Base-by-base conservation (phyloP, 2,797 vertebrate species). In the Rhinatrema bivittatum region DNA sequence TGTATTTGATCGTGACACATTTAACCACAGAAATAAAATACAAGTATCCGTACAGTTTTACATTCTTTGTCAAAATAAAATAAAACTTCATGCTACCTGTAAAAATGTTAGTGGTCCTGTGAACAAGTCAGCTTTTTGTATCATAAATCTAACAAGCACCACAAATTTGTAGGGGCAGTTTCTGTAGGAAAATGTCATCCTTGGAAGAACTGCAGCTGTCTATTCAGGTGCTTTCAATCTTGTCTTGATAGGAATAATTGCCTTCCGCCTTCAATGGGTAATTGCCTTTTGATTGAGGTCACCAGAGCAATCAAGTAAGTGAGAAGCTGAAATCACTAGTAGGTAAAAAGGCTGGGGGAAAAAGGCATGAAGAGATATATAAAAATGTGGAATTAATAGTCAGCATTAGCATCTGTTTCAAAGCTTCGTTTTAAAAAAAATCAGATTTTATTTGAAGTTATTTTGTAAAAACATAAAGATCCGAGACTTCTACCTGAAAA, bases 221-320 rank as follows among this genome's bases (percentile, higher is more conserved):
- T 82, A 56, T 81, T 91, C 86, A 91, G 86, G 86, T 91, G 84
- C 82, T 74, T 74, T 83, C 82, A 75, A 44, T 86, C 77, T 87
- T 56, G 46, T 45, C 58, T 75, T 75, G 82, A 85, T 86, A 80
- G 82, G 78, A 82, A 85, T 94, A 91, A 93, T 91, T 92, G 86
- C 80, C 76, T 84, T 71, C 74, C 51, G 70, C 79, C 76, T 77
- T 81, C 53, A 39, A 75, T 76, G 74, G 78, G 88, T 94, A 93
- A 96, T 94, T 96, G 86, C 78, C 86, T 91, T 91, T 89, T 93
- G 93, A 97, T 93, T 95, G 92, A 91, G 93, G 92, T 96, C 92
- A 93, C 89, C 79, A 70, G 82, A 84, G 87, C 87, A 93, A 90
- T 94, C 89, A 91, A 86, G 85, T 72, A 56, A 73, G 60, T 56